Evolutionary conservation across 64 coral and sea anemone species (phyloP).

Genomic region (Catalaphyllia jardinei): DNA sequence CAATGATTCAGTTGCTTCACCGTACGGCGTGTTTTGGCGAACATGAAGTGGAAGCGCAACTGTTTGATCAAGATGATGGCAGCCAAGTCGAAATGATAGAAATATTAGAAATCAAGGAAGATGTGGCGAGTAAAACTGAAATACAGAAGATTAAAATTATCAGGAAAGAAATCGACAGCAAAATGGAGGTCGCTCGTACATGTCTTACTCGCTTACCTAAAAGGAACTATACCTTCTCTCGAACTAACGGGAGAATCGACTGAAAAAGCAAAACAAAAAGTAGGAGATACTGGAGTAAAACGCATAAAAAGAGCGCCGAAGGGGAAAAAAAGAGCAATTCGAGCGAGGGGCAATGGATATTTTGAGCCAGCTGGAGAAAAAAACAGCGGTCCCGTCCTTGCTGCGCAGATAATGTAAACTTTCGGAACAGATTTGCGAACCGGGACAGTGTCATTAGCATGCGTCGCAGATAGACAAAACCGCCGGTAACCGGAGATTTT

Average conservation of each 20-base stretch:
- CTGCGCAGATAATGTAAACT: conserved; percentile 47
- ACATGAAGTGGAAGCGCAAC: neutral
- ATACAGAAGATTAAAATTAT: conserved; percentile 19
- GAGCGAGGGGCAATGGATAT: neutral
- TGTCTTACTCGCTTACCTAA: neutral
- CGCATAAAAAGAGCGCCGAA: neutral
- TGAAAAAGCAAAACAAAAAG: neutral
- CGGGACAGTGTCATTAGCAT: no score
- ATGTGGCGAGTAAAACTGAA: neutral
- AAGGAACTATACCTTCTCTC: neutral
- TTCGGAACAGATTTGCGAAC: conserved; percentile 45
- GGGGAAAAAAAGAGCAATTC: neutral
- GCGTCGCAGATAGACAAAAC: no score
- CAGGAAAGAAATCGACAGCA: neutral
- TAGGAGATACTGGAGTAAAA: neutral
- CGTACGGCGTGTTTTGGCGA: neutral
- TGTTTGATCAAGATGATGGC: neutral
- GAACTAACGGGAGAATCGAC: neutral
- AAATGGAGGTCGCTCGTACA: neutral
- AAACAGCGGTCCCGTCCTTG: neutral
- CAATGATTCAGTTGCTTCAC: neutral
- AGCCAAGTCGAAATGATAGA: conserved; percentile 1
- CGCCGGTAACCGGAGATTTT: no score
- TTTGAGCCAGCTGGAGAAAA: neutral
- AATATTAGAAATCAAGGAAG: neutral